Percentiles rank a stretch among this genome's conserved stretches.
phyloP scores from a whole-genome alignment of 2,888 invertebrate species.

The Petrolisthes cinctipes region DNA sequence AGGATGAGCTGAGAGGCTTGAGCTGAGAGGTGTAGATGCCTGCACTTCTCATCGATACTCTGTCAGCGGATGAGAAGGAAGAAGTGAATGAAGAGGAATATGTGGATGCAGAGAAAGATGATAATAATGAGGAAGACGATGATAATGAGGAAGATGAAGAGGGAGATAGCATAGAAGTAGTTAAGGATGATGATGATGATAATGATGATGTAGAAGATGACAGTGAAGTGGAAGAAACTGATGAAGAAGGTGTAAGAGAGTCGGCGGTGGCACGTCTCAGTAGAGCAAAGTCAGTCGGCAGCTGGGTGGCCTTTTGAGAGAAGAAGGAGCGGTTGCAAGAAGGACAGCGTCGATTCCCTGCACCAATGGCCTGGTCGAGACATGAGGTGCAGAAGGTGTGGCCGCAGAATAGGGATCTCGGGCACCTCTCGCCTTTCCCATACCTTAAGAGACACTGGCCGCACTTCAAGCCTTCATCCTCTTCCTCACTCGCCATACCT shows the following conservation, averaged over 20 bases:
- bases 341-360: conserved; percentile 8
- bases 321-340: conserved; percentile 35
- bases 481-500: conserved; percentile 9
- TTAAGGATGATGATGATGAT: background rate
- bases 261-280: conserved; percentile 1
- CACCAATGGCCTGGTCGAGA: conserved; percentile 23
- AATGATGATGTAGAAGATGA: background rate
- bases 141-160: background rate
- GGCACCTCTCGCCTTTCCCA: conserved; percentile 37
- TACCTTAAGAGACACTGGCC: background rate
- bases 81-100: background rate
- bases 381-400: conserved; percentile 49
- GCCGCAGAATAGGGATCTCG: conserved; percentile 44
- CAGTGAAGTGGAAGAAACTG: background rate
- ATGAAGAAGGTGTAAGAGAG: background rate
- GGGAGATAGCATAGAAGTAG: background rate
- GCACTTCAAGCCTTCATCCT: background rate
- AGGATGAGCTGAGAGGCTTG: background rate
- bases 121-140: background rate
- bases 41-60: background rate
- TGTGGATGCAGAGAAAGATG: background rate
- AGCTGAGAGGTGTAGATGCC: background rate
- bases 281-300: conserved; percentile 31
- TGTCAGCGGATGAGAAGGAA: background rate
- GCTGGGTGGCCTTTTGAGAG: conserved; percentile 21